These are phyloP conservation scores for Globodera rostochiensis DNA, from an alignment of 1,140 invertebrate genomes.

Conservation along the genomic window DNA sequence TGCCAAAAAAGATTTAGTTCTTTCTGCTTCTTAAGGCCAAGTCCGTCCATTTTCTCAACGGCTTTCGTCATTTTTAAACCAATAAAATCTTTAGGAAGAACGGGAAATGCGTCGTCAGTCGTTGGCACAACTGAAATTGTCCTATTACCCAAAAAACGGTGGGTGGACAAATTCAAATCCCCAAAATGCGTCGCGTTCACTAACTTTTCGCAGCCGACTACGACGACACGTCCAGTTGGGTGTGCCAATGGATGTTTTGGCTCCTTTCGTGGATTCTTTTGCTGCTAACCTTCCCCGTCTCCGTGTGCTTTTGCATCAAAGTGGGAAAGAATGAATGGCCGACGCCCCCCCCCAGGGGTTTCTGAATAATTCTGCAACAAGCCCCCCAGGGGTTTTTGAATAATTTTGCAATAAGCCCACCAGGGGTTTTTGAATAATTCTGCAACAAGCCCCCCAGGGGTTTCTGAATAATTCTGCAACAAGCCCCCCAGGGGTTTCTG, in stretches of 20 bases:
- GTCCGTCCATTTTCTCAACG: too few relatives aligned
- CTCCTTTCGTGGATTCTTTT: constrained; percentile 74
- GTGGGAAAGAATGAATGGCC: constrained; percentile 68
- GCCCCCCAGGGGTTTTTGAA: too few relatives aligned
- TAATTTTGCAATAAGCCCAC: too few relatives aligned
- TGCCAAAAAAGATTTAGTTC: too few relatives aligned
- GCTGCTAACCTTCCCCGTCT: constrained; percentile 88
- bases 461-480: too few relatives aligned
- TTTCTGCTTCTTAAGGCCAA: too few relatives aligned
- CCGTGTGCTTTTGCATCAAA: constrained; percentile 90
- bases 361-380: too few relatives aligned
- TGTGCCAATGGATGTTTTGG: constrained; percentile 34
- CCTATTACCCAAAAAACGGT: constrained; percentile 63
- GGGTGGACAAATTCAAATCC: not conserved
- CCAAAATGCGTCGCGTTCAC: not conserved
- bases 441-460: too few relatives aligned
- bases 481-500: too few relatives aligned
- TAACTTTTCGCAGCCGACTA: constrained; percentile 64
- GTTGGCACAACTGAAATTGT: constrained; percentile 62
- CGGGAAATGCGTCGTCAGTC: constrained; percentile 63
- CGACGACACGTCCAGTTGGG: constrained; percentile 67
- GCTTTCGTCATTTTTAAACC: too few relatives aligned
- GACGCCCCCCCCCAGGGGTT: too few relatives aligned
- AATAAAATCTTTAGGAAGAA: constrained; percentile 47
- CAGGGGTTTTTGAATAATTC: too few relatives aligned